Evolutionary conservation across 2,888 invertebrate species (phyloP).

Genomic region (Macaria notata): DNA sequence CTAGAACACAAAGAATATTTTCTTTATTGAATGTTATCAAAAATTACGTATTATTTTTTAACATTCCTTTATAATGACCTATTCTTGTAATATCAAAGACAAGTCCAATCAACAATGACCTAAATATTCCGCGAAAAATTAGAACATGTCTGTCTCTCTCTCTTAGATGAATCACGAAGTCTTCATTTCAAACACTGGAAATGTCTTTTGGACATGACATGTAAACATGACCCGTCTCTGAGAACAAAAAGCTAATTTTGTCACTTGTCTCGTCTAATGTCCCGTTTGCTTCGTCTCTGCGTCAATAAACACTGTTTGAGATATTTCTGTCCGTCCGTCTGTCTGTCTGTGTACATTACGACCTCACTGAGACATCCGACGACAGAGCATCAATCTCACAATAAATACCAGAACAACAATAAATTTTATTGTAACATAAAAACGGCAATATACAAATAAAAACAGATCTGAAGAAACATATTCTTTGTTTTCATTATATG

Average conservation of each 20-base stretch:
- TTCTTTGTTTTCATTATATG: constrained; percentile 52
- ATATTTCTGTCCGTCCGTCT: constrained; percentile 65
- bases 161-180: constrained; percentile 18
- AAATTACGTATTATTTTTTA: too few species aligned
- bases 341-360: constrained; percentile 62
- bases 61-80: too few species aligned
- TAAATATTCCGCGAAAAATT: constrained; percentile 2
- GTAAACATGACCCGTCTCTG: constrained; percentile 45
- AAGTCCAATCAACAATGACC: too few species aligned
- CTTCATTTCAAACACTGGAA: constrained; percentile 16
- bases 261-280: constrained; percentile 62
- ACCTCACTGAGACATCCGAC: constrained; percentile 71
- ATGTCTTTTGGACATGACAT: constrained; percentile 29
- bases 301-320: constrained; percentile 67
- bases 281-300: constrained; percentile 49
- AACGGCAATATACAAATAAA: constrained; percentile 36
- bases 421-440: constrained; percentile 40
- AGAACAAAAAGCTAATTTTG: constrained; percentile 59
- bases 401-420: constrained; percentile 67
- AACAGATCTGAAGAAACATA: constrained; percentile 38
- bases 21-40: too few species aligned
- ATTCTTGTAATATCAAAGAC: too few species aligned
- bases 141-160: constrained; percentile 8
- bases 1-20: too few species aligned
- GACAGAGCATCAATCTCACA: constrained; percentile 76